Percentiles rank a stretch among this genome's conserved stretches.
Evolutionary conservation across 2,888 invertebrate genomes (phyloP).

Genomic region (Belgica antarctica): DNA sequence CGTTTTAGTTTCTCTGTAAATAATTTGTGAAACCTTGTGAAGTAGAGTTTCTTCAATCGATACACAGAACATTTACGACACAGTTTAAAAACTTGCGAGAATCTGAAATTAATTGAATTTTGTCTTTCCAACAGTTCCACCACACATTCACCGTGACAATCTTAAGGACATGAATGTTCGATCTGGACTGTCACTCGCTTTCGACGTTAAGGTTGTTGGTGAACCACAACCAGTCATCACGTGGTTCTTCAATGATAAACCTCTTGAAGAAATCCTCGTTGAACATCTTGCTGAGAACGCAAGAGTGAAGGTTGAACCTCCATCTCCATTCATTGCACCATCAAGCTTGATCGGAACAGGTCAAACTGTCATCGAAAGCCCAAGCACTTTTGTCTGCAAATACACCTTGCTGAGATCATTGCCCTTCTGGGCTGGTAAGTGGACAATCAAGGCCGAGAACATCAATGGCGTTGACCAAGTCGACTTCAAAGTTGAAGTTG

Average conservation of each 20-base stretch:
- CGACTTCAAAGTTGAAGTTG: conserved; percentile 82
- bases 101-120: background rate
- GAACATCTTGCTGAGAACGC: conserved; percentile 47
- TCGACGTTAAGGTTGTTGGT: conserved; percentile 87
- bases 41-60: conserved; percentile 40
- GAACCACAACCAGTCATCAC: conserved; percentile 91
- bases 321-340: conserved; percentile 32
- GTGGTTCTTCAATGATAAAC: conserved; percentile 79
- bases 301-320: conserved; percentile 25
- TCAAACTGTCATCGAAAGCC: conserved; percentile 28
- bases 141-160: conserved; percentile 88
- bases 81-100: background rate
- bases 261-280: conserved; percentile 61
- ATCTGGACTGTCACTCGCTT: conserved; percentile 79
- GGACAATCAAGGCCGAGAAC: conserved; percentile 85
- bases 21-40: conserved; percentile 4
- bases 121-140: conserved; percentile 68
- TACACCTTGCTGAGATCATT: conserved; percentile 27
- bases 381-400: conserved; percentile 37
- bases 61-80: conserved; percentile 15
- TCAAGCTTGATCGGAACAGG: conserved; percentile 39
- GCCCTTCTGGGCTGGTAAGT: conserved; percentile 70
- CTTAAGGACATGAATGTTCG: conserved; percentile 81
- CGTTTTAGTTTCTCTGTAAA: background rate
- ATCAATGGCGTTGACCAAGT: conserved; percentile 90